These are phyloP conservation scores for Phoxinus phoxinus DNA, from an alignment of 2,113 vertebrate species.

Conservation along the genomic window DNA sequence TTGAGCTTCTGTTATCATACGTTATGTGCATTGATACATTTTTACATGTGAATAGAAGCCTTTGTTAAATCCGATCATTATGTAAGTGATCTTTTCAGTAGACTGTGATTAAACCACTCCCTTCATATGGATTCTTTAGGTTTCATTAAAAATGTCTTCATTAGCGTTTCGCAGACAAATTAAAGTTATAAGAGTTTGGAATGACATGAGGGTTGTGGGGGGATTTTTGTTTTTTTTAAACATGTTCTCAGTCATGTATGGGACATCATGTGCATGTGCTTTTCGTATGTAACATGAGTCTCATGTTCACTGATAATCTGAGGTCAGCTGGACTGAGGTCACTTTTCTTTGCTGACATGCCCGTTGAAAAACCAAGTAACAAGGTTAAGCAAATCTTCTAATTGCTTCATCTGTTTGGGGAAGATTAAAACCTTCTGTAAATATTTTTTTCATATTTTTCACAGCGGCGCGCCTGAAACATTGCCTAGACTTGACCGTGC, in stretches of 20 bases:
- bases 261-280: conserved; percentile 8
- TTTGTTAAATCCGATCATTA: background rate
- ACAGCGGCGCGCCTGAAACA: background rate
- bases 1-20: background rate
- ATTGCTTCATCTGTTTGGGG: conserved; percentile 5
- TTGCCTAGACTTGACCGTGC: background rate
- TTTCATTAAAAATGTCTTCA: too few relatives aligned
- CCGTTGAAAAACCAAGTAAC: background rate
- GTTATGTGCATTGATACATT: background rate
- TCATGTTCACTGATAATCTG: conserved; percentile 1
- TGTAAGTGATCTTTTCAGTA: background rate
- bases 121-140: background rate
- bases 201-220: too few relatives aligned
- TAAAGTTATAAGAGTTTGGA: background rate
- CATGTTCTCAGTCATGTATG: background rate
- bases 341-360: background rate
- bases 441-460: background rate
- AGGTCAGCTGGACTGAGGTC: conserved; percentile 5
- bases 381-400: background rate
- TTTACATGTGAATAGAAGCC: background rate
- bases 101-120: background rate
- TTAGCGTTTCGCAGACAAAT: too few relatives aligned
- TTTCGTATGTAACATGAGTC: background rate
- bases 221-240: background rate
- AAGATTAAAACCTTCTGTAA: background rate